Evolutionary conservation across 2,888 invertebrate genomes (phyloP).

Genomic region (Callyntrura guangdongensis): DNA sequence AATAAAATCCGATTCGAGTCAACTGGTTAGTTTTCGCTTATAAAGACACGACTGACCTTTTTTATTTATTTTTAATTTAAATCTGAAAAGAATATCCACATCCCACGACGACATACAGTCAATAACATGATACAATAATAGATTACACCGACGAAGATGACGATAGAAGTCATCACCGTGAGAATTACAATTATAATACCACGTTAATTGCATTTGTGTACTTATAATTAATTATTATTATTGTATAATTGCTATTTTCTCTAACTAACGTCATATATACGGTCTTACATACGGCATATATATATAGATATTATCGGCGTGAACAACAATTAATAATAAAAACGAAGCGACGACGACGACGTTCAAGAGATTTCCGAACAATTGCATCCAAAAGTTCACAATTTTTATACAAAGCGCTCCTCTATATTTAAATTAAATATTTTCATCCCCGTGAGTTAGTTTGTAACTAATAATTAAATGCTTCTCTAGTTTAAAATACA

Average conservation of each 20-base stretch:
- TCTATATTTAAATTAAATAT: conserved; percentile 29
- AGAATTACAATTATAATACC: conserved; percentile 49
- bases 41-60: conserved; percentile 78
- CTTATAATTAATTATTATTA: background rate
- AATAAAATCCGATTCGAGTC: background rate
- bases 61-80: conserved; percentile 58
- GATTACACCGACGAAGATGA: conserved; percentile 63
- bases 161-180: conserved; percentile 24
- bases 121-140: conserved; percentile 76
- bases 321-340: conserved; percentile 58
- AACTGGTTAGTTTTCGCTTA: conserved; percentile 19
- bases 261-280: background rate
- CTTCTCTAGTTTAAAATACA: background rate
- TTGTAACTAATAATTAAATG: background rate
- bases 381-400: conserved; percentile 64
- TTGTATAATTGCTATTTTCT: conserved; percentile 19
- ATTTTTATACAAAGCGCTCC: conserved; percentile 68
- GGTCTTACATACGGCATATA: background rate
- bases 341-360: conserved; percentile 58
- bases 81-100: conserved; percentile 76
- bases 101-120: conserved; percentile 77
- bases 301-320: conserved; percentile 40
- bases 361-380: conserved; percentile 51
- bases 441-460: conserved; percentile 27
- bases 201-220: conserved; percentile 27